Evolutionary conservation across 2,113 vertebrate species (phyloP).

Genomic region (Gadus macrocephalus): DNA sequence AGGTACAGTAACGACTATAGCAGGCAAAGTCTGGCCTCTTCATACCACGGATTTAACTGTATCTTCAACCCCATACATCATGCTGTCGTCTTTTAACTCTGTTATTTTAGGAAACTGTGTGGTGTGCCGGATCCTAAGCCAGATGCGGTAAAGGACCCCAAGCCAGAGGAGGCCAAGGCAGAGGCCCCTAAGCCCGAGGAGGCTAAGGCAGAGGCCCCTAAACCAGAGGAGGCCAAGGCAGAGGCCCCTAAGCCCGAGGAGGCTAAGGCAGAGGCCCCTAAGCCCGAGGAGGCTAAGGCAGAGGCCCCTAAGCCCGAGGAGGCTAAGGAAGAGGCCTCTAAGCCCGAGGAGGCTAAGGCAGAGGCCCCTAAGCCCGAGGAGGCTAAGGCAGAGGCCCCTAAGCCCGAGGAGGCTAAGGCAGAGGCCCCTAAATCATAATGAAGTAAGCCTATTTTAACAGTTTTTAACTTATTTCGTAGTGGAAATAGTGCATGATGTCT

Average conservation of each 20-base stretch:
- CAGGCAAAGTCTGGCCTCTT: not conserved
- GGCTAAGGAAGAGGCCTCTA: not conserved
- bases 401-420: too few relatives aligned
- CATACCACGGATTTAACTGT: not conserved
- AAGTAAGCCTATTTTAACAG: not conserved
- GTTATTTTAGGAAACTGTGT: slow-evolving; percentile 61
- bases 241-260: not conserved
- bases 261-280: not conserved
- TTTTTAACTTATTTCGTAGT: too few relatives aligned
- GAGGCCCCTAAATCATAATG: slow-evolving; percentile 5
- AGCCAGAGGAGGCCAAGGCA: not conserved
- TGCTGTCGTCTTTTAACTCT: slow-evolving; percentile 1
- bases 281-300: not conserved
- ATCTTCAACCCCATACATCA: not conserved
- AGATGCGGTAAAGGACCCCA: not conserved
- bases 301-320: slow-evolving; percentile 10
- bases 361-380: not conserved
- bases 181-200: not conserved
- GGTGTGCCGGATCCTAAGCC: not conserved
- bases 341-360: not conserved
- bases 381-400: not conserved
- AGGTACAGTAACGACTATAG: slow-evolving; percentile 41
- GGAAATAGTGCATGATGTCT: too few relatives aligned
- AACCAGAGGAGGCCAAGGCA: not conserved
- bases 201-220: not conserved